These are phyloP conservation scores for Apistogramma diplotaenia DNA, from an alignment of 2,113 vertebrate species.

Conservation along the genomic window DNA sequence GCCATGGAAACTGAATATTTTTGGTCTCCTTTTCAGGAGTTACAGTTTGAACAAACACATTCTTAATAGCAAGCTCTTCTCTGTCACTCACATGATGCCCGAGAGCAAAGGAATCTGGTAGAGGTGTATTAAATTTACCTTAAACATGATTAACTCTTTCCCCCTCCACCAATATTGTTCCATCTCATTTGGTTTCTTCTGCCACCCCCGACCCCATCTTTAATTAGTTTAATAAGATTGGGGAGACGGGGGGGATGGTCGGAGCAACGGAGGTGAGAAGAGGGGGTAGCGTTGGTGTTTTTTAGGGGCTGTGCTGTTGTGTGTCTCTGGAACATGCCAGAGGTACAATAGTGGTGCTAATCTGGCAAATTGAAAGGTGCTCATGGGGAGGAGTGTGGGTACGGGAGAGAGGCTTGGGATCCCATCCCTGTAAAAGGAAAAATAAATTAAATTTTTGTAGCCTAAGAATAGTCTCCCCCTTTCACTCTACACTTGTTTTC, in stretches of 20 bases:
- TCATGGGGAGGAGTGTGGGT: conserved; percentile 48
- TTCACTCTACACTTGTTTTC: conserved; percentile 13
- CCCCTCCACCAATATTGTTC: neutral
- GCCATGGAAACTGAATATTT: conserved; percentile 68
- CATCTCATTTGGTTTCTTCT: neutral
- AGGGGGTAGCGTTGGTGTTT: conserved; percentile 10
- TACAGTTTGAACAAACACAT: conserved; percentile 34
- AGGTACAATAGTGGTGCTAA: conserved; percentile 67
- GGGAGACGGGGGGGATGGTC: conserved; percentile 61
- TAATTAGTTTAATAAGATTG: conserved; percentile 78
- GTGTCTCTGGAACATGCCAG: conserved; percentile 58
- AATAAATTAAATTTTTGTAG: conserved; percentile 67
- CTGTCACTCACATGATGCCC: conserved; percentile 21
- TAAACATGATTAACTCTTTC: conserved; percentile 62
- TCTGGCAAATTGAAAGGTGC: conserved; percentile 76
- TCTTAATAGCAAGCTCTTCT: conserved; percentile 38
- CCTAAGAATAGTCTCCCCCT: conserved; percentile 22
- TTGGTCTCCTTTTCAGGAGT: conserved; percentile 29
- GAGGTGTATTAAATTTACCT: conserved; percentile 45
- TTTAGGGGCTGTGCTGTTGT: conserved; percentile 9
- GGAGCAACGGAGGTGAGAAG: conserved; percentile 21
- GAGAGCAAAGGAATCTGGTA: conserved; percentile 22
- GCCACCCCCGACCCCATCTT: neutral
- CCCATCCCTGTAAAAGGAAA: conserved; percentile 66
- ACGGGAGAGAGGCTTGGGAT: conserved; percentile 47